Evolutionary conservation across 2,888 invertebrate species (phyloP).

Genomic region (Perithous albicinctus): DNA sequence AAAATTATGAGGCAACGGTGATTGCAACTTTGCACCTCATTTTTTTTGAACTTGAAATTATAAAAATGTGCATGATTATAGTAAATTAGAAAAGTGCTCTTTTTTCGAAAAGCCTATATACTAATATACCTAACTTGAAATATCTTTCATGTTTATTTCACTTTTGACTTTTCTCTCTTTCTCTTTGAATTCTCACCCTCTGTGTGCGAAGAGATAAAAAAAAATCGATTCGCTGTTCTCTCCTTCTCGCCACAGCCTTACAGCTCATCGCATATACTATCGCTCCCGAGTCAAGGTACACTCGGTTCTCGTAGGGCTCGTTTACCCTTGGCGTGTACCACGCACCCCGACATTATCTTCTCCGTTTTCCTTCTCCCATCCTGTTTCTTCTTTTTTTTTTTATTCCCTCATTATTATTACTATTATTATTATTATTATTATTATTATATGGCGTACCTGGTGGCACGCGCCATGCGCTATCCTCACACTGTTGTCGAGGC

Average conservation of each 20-base stretch:
- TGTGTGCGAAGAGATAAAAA: conserved; percentile 27
- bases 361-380: conserved; percentile 7
- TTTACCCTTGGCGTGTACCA: conserved; percentile 73
- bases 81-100: no score
- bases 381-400: conserved; percentile 71
- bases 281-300: conserved; percentile 8
- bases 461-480: conserved; percentile 83
- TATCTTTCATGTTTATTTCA: background rate
- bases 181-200: conserved; percentile 38
- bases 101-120: no score
- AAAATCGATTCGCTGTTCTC: conserved; percentile 63
- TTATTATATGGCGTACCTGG: conserved; percentile 80
- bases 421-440: conserved; percentile 49
- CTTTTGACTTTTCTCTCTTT: conserved; percentile 11
- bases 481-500: conserved; percentile 55
- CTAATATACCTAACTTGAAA: no score
- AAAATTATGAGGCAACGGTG: no score
- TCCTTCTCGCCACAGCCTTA: conserved; percentile 60
- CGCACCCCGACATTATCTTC: conserved; percentile 82
- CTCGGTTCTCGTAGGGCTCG: conserved; percentile 7
- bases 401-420: conserved; percentile 75
- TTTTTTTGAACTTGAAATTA: no score
- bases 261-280: background rate
- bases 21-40: no score
- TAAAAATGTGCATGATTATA: no score